Percentiles rank a stretch among this genome's conserved stretches.
Evolutionary conservation across 2,888 invertebrate genomes (phyloP).

Genomic region (Helleia helle): DNA sequence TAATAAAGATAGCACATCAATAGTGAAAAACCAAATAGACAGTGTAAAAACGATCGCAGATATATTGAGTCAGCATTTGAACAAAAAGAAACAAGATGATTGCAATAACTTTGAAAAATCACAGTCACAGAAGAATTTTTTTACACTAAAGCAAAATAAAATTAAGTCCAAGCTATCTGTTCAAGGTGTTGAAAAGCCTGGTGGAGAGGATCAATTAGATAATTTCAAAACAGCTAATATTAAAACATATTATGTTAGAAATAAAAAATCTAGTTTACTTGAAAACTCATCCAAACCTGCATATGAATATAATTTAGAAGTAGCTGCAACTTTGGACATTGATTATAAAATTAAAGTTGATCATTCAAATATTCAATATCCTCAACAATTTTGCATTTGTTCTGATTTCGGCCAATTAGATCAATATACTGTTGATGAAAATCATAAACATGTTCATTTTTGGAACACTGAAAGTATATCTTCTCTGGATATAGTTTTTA

Average conservation of each 20-base stretch:
- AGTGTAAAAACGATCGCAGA: background rate
- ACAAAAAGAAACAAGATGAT: background rate
- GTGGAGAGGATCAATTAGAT: slow-evolving; percentile 27
- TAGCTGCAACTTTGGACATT: slow-evolving; percentile 18
- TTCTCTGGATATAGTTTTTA: slow-evolving; percentile 33
- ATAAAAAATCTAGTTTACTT: slow-evolving; percentile 17
- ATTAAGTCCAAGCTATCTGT: slow-evolving; percentile 40
- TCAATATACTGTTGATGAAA: slow-evolving; percentile 30
- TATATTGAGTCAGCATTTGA: background rate
- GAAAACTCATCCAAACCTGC: background rate
- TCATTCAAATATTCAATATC: slow-evolving; percentile 14
- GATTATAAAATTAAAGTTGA: slow-evolving; percentile 13
- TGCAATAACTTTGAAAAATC: background rate
- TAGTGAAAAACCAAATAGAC: background rate
- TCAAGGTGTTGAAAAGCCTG: slow-evolving; percentile 56
- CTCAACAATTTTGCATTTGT: slow-evolving; percentile 41
- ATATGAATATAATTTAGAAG: background rate
- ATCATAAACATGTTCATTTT: slow-evolving; percentile 53
- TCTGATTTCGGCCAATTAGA: slow-evolving; percentile 46
- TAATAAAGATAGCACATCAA: background rate
- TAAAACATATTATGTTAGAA: slow-evolving; percentile 41
- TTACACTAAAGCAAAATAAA: slow-evolving; percentile 12
- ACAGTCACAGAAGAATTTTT: background rate
- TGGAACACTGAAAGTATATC: slow-evolving; percentile 27
- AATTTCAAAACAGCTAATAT: slow-evolving; percentile 12